A percentile compares a stretch with the other conserved stretches of the same genome.
These are phyloP conservation scores for Odontomyia ornata DNA, from an alignment of 2,888 invertebrate species.

Conservation along the genomic window DNA sequence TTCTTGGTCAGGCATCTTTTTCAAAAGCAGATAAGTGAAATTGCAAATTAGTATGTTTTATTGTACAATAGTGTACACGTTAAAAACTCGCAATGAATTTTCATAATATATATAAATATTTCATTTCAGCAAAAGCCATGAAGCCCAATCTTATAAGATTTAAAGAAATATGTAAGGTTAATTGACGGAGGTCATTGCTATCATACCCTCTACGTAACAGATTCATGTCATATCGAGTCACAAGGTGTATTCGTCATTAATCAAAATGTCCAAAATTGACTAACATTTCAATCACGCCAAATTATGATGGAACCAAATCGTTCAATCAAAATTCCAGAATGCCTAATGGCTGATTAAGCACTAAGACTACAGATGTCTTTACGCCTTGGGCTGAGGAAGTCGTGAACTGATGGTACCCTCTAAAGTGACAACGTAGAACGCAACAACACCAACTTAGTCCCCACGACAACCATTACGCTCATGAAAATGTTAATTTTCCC, in stretches of 20 bases:
- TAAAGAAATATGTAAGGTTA: constrained; percentile 9
- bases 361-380: background rate
- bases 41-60: too few species aligned
- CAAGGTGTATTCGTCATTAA: constrained; percentile 34
- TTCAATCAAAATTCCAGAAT: constrained; percentile 39
- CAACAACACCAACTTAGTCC: background rate
- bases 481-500: constrained; percentile 37
- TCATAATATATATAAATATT: too few species aligned
- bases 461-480: background rate
- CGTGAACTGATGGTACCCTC: background rate
- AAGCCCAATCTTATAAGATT: too few species aligned
- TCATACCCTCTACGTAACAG: background rate
- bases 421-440: background rate
- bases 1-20: too few species aligned
- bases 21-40: too few species aligned
- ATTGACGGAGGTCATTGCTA: constrained; percentile 8
- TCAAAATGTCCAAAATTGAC: constrained; percentile 17
- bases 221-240: constrained; percentile 1
- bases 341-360: constrained; percentile 32
- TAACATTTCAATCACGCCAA: constrained; percentile 33
- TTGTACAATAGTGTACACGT: too few species aligned
- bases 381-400: background rate
- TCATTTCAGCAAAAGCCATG: too few species aligned
- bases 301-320: constrained; percentile 28
- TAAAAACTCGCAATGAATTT: too few species aligned